Percentiles rank a stretch among this genome's conserved stretches.
Conservation (phyloP, 2,888 invertebrate genomes). For the Harmothoe impar region DNA sequence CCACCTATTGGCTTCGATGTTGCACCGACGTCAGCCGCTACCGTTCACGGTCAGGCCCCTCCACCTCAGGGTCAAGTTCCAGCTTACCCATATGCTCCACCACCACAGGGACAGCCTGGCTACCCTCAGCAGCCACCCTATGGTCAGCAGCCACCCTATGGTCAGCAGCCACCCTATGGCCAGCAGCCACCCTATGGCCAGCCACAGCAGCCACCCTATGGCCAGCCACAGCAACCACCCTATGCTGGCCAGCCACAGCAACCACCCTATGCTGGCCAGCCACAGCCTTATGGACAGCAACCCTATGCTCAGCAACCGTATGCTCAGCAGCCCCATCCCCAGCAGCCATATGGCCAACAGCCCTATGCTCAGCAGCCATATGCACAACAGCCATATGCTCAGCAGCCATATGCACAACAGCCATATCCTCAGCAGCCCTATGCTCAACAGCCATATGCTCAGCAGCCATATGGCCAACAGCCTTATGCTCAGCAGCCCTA, state of each 20-base stretch:
- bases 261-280: constrained; percentile 38
- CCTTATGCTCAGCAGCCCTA: constrained; percentile 71
- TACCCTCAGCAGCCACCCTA: constrained; percentile 48
- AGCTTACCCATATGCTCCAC: constrained; percentile 38
- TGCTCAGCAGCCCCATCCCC: constrained; percentile 71
- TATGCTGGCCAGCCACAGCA: neutral
- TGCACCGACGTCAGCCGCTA: constrained; percentile 15
- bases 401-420: constrained; percentile 68
- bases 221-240: constrained; percentile 65
- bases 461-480: constrained; percentile 71
- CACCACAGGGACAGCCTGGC: constrained; percentile 34
- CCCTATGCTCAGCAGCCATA: constrained; percentile 69
- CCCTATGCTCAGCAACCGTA: constrained; percentile 70
- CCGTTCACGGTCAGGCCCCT: neutral
- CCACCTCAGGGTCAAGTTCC: constrained; percentile 7
- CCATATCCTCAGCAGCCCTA: constrained; percentile 56
- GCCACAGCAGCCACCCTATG: constrained; percentile 67
- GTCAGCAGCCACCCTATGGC: constrained; percentile 61
- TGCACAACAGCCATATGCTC: constrained; percentile 69
- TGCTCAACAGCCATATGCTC: constrained; percentile 68
- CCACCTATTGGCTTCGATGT: neutral
- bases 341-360: constrained; percentile 65
- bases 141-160: constrained; percentile 67
- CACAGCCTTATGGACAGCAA: constrained; percentile 63
- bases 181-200: constrained; percentile 68